These are phyloP conservation scores for Amaurobius ferox DNA, from an alignment of 2,888 invertebrate species.

Conservation along the genomic window DNA sequence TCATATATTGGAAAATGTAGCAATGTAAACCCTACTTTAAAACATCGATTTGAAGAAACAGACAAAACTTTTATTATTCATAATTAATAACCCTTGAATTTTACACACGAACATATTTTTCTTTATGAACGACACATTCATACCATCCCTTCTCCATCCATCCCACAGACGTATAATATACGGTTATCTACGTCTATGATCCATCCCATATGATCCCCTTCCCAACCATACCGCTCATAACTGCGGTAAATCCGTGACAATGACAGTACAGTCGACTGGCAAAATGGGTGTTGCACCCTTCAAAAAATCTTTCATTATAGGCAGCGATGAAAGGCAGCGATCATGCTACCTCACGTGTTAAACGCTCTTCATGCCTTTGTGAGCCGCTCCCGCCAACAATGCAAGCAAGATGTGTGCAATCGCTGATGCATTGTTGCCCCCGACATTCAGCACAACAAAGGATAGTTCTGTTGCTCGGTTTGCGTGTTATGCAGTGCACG, in stretches of 20 bases:
- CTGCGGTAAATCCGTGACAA: conserved; percentile 2
- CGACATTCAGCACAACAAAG: conserved; percentile 10
- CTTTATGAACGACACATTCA: no score
- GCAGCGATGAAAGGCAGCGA: conserved; percentile 62
- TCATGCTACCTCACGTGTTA: conserved; percentile 68
- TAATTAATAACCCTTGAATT: no score
- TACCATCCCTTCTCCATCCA: no score
- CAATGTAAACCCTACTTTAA: no score
- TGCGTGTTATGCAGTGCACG: conserved; percentile 48
- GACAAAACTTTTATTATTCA: no score
- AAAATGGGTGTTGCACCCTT: conserved; percentile 25
- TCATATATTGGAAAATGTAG: no score
- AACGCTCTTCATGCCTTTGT: conserved; percentile 66
- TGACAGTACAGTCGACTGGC: conserved; percentile 11
- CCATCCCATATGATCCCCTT: neutral
- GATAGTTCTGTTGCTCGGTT: conserved; percentile 41
- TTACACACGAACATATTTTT: no score
- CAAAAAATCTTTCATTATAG: conserved; percentile 60
- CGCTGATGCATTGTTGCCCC: neutral
- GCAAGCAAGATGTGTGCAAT: conserved; percentile 18
- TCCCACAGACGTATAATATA: no score
- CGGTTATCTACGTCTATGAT: no score
- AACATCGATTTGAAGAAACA: no score
- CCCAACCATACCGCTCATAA: neutral
- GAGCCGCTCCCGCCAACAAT: conserved; percentile 11